Evolutionary conservation across 2,888 invertebrate genomes (phyloP).

Genomic region (Smittia sp.): DNA sequence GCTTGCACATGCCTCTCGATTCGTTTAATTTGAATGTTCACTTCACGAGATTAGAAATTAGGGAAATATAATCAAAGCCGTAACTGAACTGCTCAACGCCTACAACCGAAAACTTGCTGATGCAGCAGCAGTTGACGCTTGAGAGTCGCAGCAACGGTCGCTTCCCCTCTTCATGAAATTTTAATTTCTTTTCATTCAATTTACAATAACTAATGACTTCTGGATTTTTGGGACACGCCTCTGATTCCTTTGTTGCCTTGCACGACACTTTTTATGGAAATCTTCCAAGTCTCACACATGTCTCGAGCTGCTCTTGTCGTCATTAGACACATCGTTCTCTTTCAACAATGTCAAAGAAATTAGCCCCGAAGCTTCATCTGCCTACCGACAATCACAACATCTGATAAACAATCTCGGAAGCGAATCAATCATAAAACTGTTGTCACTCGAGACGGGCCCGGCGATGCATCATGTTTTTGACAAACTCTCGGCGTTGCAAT

Average conservation of each 20-base stretch:
- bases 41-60: background rate
- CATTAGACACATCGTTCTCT: slow-evolving; percentile 17
- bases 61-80: background rate
- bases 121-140: background rate
- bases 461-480: slow-evolving; percentile 16
- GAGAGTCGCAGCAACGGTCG: too few species aligned
- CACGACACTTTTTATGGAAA: background rate
- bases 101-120: background rate
- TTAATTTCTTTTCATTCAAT: slow-evolving; percentile 35
- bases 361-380: background rate
- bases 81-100: background rate
- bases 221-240: slow-evolving; percentile 35
- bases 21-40: slow-evolving; percentile 2
- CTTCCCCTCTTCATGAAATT: slow-evolving; percentile 2
- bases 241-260: background rate
- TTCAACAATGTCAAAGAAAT: slow-evolving; percentile 12
- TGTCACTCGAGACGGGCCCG: background rate
- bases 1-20: background rate
- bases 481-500: slow-evolving; percentile 2
- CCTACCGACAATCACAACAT: background rate
- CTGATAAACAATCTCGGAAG: background rate
- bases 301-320: background rate
- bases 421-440: slow-evolving; percentile 9
- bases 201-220: slow-evolving; percentile 40
- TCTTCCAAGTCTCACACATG: background rate